Base-by-base conservation (phyloP, 2,888 invertebrate genomes). In the Gerosis bhagava region DNA sequence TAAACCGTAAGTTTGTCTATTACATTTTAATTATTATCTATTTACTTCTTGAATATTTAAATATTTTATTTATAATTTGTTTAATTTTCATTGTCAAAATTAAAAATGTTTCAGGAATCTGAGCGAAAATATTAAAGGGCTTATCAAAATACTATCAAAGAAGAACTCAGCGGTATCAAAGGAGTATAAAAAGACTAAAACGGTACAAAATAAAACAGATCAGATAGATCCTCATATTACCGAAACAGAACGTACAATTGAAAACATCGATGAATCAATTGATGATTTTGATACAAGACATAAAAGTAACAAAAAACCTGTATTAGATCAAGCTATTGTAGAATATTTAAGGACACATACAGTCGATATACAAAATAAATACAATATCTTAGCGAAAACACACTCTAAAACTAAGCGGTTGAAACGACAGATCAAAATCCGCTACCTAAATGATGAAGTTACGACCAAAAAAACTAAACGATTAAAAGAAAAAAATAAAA, bases 371-470 rank as follows among this genome's bases (percentile, higher is more conserved):
- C 17, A 32, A 12, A 31, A 45, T 12, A 25, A 13, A 13, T 4
- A 17, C 1, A 31, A 37, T 13, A 1, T 37, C 15, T 12, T 39
- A 12, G 13, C 17, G 10, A 45, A 37, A 32, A 25, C 31, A 12
- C 17, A 25, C 3, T 25, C 37, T 36, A 24, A 49, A 32, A 45
- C 44, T 3, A 74, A 71, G 60, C 67, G 86, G 0, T 51, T 64
- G 1, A 86, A 84, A 63, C 63, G 86, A 21, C 70, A 82, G 37
- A 59, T 81, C 0, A 77, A 77, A 62, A 67, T 80, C 17, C 64
- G 64, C 28, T 71, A 73, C 24, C n/a, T n/a, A n/a, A 21, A 59
- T 13, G 50, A 65, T n/a, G 43, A 56, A 17, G 40, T 46, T 26
- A 57, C 51, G 19, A 56, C 53, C 7, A 21, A 43, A 22, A 62